phyloP scores from a whole-genome alignment of 2,888 invertebrate species.

The Tenthredo distinguenda region DNA sequence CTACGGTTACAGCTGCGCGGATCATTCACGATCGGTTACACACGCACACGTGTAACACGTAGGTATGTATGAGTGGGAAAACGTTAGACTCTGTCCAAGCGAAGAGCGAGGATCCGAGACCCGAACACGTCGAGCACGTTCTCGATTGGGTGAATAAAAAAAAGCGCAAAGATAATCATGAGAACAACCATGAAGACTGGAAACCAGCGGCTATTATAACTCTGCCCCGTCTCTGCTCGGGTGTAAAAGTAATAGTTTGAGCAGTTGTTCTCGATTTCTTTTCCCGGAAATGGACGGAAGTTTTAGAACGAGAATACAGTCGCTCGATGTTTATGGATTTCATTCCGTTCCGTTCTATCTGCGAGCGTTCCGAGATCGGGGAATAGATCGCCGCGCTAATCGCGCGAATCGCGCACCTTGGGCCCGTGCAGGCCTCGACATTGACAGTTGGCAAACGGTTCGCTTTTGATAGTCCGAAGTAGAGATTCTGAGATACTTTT shows the following conservation, averaged over 20 bases:
- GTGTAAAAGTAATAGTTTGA: not conserved
- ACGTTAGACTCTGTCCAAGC: not conserved
- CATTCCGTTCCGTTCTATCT: too few species aligned
- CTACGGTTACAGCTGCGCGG: not conserved
- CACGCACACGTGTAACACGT: not conserved
- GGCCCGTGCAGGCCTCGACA: not conserved
- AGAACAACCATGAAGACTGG: not conserved
- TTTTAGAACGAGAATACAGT: not conserved
- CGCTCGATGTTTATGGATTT: not conserved
- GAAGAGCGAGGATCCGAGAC: not conserved
- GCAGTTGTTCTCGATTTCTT: not conserved
- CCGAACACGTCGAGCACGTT: conserved; percentile 6
- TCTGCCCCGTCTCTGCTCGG: not conserved
- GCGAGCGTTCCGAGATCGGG: not conserved
- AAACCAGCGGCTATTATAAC: not conserved
- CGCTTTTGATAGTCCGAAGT: not conserved
- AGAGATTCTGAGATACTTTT: not conserved
- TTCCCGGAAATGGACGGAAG: not conserved
- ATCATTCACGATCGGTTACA: not conserved
- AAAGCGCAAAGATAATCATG: conserved; percentile 23
- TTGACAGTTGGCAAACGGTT: not conserved
- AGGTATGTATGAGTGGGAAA: not conserved
- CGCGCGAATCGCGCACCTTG: too few species aligned
- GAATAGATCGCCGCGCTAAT: not conserved
- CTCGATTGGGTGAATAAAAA: conserved; percentile 21